Base-by-base conservation (phyloP, 2,797 vertebrate species). In the Dendrocincla tyrannina region DNA sequence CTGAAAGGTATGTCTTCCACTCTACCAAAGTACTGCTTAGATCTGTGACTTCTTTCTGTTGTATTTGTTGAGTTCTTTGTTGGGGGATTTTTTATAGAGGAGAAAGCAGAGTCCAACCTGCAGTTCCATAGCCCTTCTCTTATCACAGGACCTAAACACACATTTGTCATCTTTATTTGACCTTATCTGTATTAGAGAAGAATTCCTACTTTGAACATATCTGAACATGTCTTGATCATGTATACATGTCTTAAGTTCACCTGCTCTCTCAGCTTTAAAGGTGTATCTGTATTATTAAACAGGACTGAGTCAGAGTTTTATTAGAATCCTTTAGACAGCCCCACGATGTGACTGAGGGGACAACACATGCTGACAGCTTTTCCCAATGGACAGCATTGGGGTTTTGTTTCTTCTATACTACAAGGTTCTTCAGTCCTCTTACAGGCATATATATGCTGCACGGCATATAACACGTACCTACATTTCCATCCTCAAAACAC, bases 261-360 rank as follows among this genome's bases (percentile, higher is more conserved):
- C 13, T 62, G 7, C 23, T 76, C 18, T 23, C 4, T 44, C 58
- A 58, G 12, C 5, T 60, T 87, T n/a, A 72, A 44, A 33, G 32
- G 3, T 82, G 9, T 33, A 4, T 28, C 22, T 69, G 16, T 85
- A 15, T 28, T 41, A 33, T 44, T 46, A n/a, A 79, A 70, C 5
- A 37, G 59, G 46, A 17, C 14, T 35, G 19, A 73, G 9, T 28
- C 23, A n/a, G 39, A 35, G 11, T 53, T 89, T 68, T 37, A 3
- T 49, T 55, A 35, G 10, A 20, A 3, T 44, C 16, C 16, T 70
- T 78, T 33, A 46, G 55, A 7, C 13, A 68, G 33, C 11, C 17
- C 6, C 28, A 9, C 0, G 0, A 9, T 30, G 42, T 46, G 46
- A 53, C 47, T 50, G 33, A 83, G 50, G 37, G 58, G 50, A 37